Conservation (phyloP, 2,797 vertebrate genomes). For the Anguilla obscura region DNA sequence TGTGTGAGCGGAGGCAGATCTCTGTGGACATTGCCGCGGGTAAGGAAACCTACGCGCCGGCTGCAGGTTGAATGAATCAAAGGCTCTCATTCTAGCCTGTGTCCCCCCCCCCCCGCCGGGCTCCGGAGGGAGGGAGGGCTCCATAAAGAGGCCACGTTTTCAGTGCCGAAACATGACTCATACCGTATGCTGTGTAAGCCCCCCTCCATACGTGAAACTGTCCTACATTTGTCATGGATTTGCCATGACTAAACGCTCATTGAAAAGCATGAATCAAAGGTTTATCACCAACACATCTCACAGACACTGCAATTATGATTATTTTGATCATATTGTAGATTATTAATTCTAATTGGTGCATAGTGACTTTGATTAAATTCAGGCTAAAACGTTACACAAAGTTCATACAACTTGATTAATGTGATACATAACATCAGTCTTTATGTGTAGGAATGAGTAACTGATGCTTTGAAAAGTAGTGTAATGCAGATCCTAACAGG, state of each 20-base stretch:
- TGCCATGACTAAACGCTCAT: background rate
- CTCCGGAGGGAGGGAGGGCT: constrained; percentile 21
- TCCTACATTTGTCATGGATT: background rate
- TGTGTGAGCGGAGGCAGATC: constrained; percentile 23
- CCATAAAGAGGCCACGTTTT: constrained; percentile 28
- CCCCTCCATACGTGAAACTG: background rate
- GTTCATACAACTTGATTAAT: background rate
- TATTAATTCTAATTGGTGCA: background rate
- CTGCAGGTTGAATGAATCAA: constrained; percentile 31
- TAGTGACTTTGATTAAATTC: background rate
- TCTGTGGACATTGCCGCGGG: constrained; percentile 20
- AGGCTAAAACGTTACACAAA: background rate
- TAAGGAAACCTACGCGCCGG: constrained; percentile 23
- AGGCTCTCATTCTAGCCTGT: background rate
- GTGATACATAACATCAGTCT: background rate
- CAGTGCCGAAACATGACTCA: constrained; percentile 9
- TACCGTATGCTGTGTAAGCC: background rate
- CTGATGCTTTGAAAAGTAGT: background rate
- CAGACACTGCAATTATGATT: background rate
- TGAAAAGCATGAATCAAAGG: background rate
- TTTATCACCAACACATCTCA: background rate
- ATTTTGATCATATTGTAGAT: background rate
- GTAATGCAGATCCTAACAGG: background rate
- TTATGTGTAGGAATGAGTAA: background rate
- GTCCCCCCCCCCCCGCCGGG: constrained; percentile 12